Evolutionary conservation across 2,113 vertebrate species (phyloP), one percentile per base, ranked within the genome.

Genomic region (Mus pahari): DNA sequence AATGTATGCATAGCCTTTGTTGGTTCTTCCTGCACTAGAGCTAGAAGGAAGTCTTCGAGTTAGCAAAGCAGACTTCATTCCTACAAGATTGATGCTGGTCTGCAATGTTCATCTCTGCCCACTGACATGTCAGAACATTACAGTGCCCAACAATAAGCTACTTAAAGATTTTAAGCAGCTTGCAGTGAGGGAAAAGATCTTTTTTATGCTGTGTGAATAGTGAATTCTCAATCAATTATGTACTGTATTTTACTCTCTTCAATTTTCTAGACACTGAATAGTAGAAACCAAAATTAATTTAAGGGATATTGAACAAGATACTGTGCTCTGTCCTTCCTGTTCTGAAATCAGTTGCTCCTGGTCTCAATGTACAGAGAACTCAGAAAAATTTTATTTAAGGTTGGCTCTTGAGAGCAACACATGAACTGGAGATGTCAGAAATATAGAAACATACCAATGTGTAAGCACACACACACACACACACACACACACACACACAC

Each of bases 221-320:
- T 78, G 42, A 5, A 39, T 93, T 60, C n/a, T 89, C 86, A 74
- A 19, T 86, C 8, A 78, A 88, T 4, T 11, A 90, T 19, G 31
- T 90, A 13, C 53, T 91, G 1, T 96, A 53, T 42, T 87, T 95
- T 90, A 66, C 22, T 88, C 7, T 64, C 55, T 90, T 94, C 86
- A 17, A 62, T 90, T 89, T 13, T 96, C 66, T 94, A 75, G 42
- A 1, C 39, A 75, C 64, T 55, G 78, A 95, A 66, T 26, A 71
- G 28, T 93, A 71, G 36, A 22, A 86, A 89, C 31, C 33, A 82
- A 94, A 95, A 94, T 78, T 86, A 94, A 94, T 82, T 86, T 95
- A 42, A 83, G 10, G 92, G 28, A 11, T 58, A 45, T 78, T 36
- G 36, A 87, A 90, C 73, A 19, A 86, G 73, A 87, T 71, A 64